phyloP scores from a whole-genome alignment of 2,113 vertebrate genomes.

The Speoplatyrhinus poulsoni region DNA sequence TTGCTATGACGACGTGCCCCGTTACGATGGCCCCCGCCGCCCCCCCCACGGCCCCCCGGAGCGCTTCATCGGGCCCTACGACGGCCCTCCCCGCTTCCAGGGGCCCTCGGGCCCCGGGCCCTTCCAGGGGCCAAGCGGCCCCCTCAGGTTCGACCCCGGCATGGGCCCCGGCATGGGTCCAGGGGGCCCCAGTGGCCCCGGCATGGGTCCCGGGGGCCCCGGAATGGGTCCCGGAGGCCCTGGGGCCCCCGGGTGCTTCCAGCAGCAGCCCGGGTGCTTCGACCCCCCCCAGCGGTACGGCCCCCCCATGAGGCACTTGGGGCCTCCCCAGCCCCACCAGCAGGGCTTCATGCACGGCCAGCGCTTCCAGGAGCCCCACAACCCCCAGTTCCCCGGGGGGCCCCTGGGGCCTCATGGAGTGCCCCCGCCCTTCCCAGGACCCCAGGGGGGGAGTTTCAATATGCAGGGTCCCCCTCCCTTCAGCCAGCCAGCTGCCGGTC shows the following conservation, averaged over 20 bases:
- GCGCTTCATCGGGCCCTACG: constrained; percentile 73
- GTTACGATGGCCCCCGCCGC: constrained; percentile 75
- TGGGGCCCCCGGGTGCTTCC: constrained; percentile 77
- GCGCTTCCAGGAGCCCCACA: constrained; percentile 79
- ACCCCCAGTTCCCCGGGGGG: constrained; percentile 76
- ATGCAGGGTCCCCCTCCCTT: constrained; percentile 78
- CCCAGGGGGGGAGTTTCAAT: constrained; percentile 80
- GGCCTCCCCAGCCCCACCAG: constrained; percentile 68
- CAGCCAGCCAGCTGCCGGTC: constrained; percentile 32
- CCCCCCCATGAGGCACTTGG: constrained; percentile 74
- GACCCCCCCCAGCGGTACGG: constrained; percentile 78
- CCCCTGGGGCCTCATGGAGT: constrained; percentile 78
- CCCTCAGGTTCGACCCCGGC: constrained; percentile 18
- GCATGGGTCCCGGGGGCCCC: constrained; percentile 34
- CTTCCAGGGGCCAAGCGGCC: constrained; percentile 61
- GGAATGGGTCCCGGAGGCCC: constrained; percentile 37
- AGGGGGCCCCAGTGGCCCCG: constrained; percentile 41
- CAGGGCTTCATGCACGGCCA: constrained; percentile 79
- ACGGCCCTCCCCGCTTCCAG: constrained; percentile 48
- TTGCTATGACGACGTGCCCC: constrained; percentile 75
- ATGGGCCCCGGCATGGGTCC: constrained; percentile 36
- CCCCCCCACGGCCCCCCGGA: constrained; percentile 48
- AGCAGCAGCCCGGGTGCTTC: constrained; percentile 74
- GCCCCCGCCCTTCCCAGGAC: constrained; percentile 80
- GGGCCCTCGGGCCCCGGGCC: constrained; percentile 59